These are phyloP conservation scores for Catharus fuscescens DNA, from an alignment of 2,113 vertebrate genomes.

Conservation along the genomic window DNA sequence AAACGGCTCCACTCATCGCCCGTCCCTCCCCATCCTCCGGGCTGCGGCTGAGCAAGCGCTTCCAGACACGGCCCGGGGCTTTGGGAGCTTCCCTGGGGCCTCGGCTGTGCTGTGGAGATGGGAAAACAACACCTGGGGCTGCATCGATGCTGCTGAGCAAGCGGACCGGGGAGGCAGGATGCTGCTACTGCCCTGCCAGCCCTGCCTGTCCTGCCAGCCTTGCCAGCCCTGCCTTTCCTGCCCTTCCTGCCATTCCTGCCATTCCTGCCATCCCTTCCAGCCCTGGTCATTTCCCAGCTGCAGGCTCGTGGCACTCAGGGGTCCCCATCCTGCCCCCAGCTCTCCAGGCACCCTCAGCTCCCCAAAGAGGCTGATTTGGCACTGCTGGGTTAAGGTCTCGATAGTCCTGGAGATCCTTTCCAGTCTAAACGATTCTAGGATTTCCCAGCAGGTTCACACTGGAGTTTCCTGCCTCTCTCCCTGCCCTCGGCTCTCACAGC, in stretches of 20 bases:
- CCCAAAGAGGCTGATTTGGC: background rate
- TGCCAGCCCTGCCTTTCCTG: too few relatives aligned
- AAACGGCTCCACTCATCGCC: background rate
- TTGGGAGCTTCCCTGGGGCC: background rate
- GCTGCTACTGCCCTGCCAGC: background rate
- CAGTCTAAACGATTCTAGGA: background rate
- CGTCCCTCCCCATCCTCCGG: background rate
- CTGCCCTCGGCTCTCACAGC: background rate
- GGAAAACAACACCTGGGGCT: background rate
- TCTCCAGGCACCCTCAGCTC: background rate
- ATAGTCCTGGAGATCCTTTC: background rate
- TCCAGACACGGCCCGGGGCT: background rate
- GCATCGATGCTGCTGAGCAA: fast-evolving
- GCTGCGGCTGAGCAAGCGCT: background rate
- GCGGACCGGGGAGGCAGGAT: fast-evolving
- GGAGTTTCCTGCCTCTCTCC: background rate
- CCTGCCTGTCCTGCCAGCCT: too few relatives aligned
- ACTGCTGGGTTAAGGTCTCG: fast-evolving
- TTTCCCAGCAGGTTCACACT: background rate
- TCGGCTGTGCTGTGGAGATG: background rate
- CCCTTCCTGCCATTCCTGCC: background rate
- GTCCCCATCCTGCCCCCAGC: background rate
- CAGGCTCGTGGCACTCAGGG: background rate
- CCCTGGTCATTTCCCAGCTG: background rate
- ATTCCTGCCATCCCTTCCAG: background rate